A percentile compares a stretch with the other conserved stretches of the same genome.
These are phyloP conservation scores for Ornithorhynchus anatinus DNA, from an alignment of 2,113 vertebrate species.

Conservation along the genomic window DNA sequence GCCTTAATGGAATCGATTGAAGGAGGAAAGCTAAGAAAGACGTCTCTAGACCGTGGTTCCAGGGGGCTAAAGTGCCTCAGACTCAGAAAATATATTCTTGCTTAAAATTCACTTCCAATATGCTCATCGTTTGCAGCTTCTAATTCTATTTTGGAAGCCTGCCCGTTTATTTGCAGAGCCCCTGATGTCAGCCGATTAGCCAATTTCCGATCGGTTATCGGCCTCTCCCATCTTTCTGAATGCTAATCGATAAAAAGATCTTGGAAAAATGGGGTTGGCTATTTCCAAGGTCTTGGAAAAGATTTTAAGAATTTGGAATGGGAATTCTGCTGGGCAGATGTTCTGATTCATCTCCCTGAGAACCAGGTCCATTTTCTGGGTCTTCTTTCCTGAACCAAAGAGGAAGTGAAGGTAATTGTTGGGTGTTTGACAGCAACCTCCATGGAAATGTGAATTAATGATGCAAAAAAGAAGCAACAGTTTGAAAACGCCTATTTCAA, in stretches of 20 bases:
- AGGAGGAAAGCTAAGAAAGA: conserved; percentile 62
- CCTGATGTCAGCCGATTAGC: conserved; percentile 19
- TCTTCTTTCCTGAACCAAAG: no score
- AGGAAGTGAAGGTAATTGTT: no score
- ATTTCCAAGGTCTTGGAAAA: background rate
- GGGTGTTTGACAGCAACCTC: no score
- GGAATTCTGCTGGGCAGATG: no score
- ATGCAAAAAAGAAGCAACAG: no score
- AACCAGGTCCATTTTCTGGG: no score
- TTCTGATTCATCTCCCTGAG: no score
- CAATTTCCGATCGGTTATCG: conserved; percentile 53
- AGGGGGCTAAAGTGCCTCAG: conserved; percentile 53
- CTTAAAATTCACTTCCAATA: conserved; percentile 66
- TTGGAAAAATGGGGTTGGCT: background rate
- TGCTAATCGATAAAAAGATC: background rate
- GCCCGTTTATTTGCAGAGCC: conserved; percentile 29
- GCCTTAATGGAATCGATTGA: conserved; percentile 72
- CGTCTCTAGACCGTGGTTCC: conserved; percentile 39
- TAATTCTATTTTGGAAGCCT: conserved; percentile 46
- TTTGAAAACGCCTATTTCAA: no score
- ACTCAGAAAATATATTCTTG: conserved; percentile 57
- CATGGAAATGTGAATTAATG: no score
- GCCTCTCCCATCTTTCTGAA: conserved; percentile 7
- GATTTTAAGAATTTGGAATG: accelerated
- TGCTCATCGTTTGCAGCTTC: conserved; percentile 64